Conservation (phyloP, 1,140 invertebrate genomes). For the Ooceraea biroi region DNA sequence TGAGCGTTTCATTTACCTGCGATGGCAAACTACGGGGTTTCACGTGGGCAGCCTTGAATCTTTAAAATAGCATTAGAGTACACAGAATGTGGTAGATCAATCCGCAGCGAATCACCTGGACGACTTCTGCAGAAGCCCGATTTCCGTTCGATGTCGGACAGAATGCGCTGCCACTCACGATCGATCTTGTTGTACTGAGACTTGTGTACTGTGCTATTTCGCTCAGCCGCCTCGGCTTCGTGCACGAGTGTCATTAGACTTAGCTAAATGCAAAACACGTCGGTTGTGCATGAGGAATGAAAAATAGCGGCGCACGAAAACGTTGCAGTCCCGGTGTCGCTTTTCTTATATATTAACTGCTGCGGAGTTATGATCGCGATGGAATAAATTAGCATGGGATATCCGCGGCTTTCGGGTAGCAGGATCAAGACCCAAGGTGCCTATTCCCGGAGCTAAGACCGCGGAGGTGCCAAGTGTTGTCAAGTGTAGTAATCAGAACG, state of each 20-base stretch:
- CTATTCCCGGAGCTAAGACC: constrained; percentile 36
- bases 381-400: constrained; percentile 51
- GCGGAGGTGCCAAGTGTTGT: constrained; percentile 48
- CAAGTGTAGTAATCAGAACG: constrained; percentile 48
- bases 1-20: no score
- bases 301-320: constrained; percentile 47
- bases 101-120: no score
- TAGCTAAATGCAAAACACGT: constrained; percentile 47
- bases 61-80: no score
- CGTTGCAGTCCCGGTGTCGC: background rate
- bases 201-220: constrained; percentile 37
- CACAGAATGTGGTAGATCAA: no score
- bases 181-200: constrained; percentile 47
- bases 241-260: constrained; percentile 56
- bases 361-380: constrained; percentile 17
- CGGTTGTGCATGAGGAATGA: constrained; percentile 32
- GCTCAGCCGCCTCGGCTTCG: constrained; percentile 33
- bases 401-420: constrained; percentile 15
- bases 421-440: constrained; percentile 38
- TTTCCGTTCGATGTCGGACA: background rate
- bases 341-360: background rate
- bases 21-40: no score
- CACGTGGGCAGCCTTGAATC: no score
- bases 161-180: background rate
- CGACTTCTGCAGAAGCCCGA: background rate